These are phyloP conservation scores for Triplophysa bombifrons DNA, from an alignment of 2,797 vertebrate genomes.

Conservation along the genomic window DNA sequence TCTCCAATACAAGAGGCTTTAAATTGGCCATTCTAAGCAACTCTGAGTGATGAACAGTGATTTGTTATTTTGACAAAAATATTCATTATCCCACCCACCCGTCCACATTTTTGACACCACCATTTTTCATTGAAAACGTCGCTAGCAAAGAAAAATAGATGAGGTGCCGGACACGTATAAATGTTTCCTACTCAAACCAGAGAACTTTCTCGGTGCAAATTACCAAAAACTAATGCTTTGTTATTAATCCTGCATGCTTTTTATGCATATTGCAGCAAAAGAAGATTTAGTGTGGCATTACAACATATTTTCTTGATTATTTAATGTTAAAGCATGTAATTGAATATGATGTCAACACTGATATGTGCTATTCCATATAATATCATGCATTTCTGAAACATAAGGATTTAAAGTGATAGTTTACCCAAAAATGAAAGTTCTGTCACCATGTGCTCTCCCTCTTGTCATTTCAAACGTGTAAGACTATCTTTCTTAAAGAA, in stretches of 20 bases:
- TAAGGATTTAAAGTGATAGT: too few relatives aligned
- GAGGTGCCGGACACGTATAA: background rate
- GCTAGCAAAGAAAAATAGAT: conserved; percentile 20
- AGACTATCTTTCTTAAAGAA: too few relatives aligned
- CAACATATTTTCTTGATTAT: too few relatives aligned
- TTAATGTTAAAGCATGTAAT: too few relatives aligned
- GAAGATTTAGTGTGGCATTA: too few relatives aligned
- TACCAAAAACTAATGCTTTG: background rate
- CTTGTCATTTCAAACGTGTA: too few relatives aligned
- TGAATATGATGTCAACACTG: background rate
- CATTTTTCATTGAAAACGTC: conserved; percentile 19
- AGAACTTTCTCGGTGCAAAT: background rate
- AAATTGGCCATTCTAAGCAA: conserved; percentile 29
- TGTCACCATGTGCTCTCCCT: too few relatives aligned
- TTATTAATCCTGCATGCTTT: too few relatives aligned
- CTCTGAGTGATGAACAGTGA: conserved; percentile 40
- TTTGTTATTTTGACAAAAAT: conserved; percentile 48
- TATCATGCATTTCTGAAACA: too few relatives aligned
- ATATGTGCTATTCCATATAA: too few relatives aligned
- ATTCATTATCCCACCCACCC: conserved; percentile 41
- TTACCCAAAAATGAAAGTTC: too few relatives aligned
- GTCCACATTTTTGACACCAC: conserved; percentile 26
- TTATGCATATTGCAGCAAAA: background rate
- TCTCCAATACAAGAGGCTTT: background rate
- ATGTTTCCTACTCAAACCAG: background rate